Evolutionary conservation across 1,140 invertebrate species (phyloP), one percentile per base, ranked within the genome.

Genomic region (Octopus bimaculoides): DNA sequence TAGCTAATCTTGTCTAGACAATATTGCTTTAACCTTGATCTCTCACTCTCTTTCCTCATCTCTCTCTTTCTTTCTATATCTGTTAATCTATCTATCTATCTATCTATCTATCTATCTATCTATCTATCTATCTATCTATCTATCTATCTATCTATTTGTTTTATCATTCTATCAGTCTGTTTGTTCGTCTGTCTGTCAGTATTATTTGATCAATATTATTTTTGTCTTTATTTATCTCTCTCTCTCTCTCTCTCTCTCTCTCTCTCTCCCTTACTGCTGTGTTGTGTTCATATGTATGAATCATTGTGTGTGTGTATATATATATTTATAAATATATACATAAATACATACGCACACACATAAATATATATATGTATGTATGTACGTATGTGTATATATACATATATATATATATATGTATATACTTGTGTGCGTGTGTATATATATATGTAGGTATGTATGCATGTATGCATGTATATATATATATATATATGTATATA

Each of bases 201-300:
- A 12, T 66, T 0, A 12, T 66, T 12, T 66, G n/a, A 66, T n/a
- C 1, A n/a, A 66, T n/a, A 66, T 66, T n/a, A 66, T 66, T n/a
- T 66, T n/a, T 74, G 10, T 74, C 20, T 74, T 20, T 74, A 8
- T 74, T 20, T 74, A 8, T 20, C 71, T 74, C 71, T 74, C 71
- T 74, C 17, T 74, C 17, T 74, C 71, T 74, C 20, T 74, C 71
- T 74, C 71, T 74, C 20, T 74, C 71, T 74, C 71, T 41, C 8
- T 74, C 71, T 74, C 71, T 74, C 71, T 74, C 20, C 20, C 71
- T 41, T 9, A 9, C 71, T 74, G 17, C 20, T 20, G 8, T 41
- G 8, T 20, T 74, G 41, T 66, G n/a, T 66, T 10, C n/a, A 66
- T 66, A 66, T 66, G n/a, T 66, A 66, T 66, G n/a, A 10, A n/a